Evolutionary conservation across 53 echinoderm and acorn worm genomes (phyloP), one percentile per base, ranked within the genome.

Genomic region (Echinometra lucunter): DNA sequence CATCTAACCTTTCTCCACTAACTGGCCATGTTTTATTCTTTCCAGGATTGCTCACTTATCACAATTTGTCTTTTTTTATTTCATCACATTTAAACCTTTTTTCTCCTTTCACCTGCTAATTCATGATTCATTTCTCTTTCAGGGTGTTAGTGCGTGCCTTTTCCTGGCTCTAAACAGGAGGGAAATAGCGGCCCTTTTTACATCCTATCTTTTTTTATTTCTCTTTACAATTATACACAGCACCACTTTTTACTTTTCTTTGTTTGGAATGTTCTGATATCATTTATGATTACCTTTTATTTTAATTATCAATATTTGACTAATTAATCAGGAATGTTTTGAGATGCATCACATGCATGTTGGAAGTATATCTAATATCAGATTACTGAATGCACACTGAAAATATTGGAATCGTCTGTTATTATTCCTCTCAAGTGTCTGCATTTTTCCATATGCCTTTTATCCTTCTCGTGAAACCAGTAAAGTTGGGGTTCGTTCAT

Each of bases 91-190:
- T 35, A 82, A n/a, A 19, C 85, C 28, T 34, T 85, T 81, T 85
- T 47, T 49, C 49, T 85, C 30, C 85, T 47, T 47, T 49, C 49
- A 85, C 49, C 18, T 5, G 85, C 85, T 85, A 85, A 85, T 85
- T 85, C 85, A 85, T 49, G 85, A 49, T n/a, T 85, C 85, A 45
- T 85, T 85, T 85, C 37, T 85, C 45, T 85, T 85, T 47, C 85
- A 85, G 85, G 85, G 85, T 49, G 53, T n/a, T 47, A 78, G 28
- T 47, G 85, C 49, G 18, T 85, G 13, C 81, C 23, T 44, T 8
- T 81, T 21, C 44, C 42, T 38, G 78, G 85, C 85, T 47, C 49
- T 85, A 11, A 21, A 42, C n/a, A 47, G 45, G 85, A 49, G 85
- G 45, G 49, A 85, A 81, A 81, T 81, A 44, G 1, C 81, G 44